phyloP scores from a whole-genome alignment of 2,113 vertebrate genomes.

The Oncorhynchus nerka region DNA sequence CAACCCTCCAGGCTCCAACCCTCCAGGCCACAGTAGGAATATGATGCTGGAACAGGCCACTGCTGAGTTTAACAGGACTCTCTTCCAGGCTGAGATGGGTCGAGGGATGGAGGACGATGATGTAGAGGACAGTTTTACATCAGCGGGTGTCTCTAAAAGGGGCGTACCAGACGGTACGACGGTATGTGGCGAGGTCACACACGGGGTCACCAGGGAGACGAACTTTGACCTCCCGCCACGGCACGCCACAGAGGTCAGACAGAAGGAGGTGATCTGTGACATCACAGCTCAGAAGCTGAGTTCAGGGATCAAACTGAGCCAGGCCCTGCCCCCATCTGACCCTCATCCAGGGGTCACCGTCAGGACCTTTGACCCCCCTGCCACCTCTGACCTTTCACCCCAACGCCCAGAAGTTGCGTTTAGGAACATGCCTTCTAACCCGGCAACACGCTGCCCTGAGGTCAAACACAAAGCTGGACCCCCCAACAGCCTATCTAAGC shows the following conservation, averaged over 20 bases:
- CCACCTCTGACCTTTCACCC: conserved; percentile 26
- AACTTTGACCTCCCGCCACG: conserved; percentile 21
- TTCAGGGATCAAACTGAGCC: conserved; percentile 22
- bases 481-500: conserved; percentile 37
- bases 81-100: conserved; percentile 87
- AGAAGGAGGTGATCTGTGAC: neutral
- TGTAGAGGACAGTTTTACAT: conserved; percentile 32
- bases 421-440: neutral
- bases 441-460: conserved; percentile 35
- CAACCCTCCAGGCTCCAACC: conserved; percentile 40
- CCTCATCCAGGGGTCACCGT: conserved; percentile 24
- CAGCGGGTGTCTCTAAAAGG: conserved; percentile 24
- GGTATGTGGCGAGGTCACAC: conserved; percentile 20
- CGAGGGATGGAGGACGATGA: conserved; percentile 47
- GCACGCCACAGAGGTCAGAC: conserved; percentile 21
- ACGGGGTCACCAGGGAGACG: conserved; percentile 13
- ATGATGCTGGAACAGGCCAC: conserved; percentile 87
- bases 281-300: neutral
- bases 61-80: conserved; percentile 89
- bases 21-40: conserved; percentile 70
- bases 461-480: conserved; percentile 42
- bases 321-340: conserved; percentile 16
- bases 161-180: conserved; percentile 15
- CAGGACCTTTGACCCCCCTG: conserved; percentile 25
- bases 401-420: conserved; percentile 34